Evolutionary conservation across 2,113 vertebrate genomes (phyloP).

Genomic region (Sterna hirundo): DNA sequence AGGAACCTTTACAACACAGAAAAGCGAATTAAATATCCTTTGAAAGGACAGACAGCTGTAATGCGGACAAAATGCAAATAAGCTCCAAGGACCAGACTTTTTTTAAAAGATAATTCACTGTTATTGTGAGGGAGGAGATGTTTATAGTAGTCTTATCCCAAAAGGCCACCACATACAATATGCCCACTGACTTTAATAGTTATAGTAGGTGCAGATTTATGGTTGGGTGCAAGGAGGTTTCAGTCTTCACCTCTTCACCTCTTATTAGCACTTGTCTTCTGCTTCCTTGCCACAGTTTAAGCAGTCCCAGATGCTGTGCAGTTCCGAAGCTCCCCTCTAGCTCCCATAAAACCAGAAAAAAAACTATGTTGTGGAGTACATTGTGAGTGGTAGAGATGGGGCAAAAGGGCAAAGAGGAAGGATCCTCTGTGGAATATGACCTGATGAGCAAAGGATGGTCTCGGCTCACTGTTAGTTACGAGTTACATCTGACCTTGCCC

Average conservation of each 20-base stretch:
- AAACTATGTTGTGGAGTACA: neutral
- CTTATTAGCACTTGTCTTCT: constrained; percentile 63
- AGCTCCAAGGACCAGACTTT: neutral
- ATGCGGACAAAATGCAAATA: neutral
- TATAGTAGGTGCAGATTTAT: constrained; percentile 43
- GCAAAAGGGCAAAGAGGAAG: neutral
- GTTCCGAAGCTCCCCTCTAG: neutral
- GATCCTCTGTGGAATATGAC: neutral
- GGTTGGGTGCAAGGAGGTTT: constrained; percentile 30
- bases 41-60: neutral
- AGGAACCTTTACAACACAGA: neutral
- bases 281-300: constrained; percentile 51
- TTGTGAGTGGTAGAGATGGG: neutral
- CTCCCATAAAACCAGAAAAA: constrained; percentile 3
- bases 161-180: constrained; percentile 13
- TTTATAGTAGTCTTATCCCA: neutral
- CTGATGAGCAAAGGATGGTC: neutral
- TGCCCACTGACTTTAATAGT: constrained; percentile 36
- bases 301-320: constrained; percentile 47
- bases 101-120: neutral
- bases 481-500: neutral
- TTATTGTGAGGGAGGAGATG: neutral
- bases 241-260: constrained; percentile 54
- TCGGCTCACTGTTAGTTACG: neutral
- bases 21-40: neutral